Conservation (phyloP, 2,797 vertebrate species). For the Alosa sapidissima region DNA sequence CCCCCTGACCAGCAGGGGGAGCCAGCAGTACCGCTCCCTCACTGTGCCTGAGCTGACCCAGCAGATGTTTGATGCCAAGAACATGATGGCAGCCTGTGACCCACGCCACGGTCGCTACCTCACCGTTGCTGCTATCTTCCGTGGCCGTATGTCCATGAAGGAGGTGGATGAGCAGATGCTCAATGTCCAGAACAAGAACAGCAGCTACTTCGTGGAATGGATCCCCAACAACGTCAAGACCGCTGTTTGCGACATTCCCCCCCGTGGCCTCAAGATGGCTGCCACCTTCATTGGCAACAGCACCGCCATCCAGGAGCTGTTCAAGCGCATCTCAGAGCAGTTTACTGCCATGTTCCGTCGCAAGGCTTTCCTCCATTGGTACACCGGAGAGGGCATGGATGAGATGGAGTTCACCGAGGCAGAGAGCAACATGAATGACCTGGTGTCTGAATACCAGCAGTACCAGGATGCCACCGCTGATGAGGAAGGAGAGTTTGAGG, state of each 20-base stretch:
- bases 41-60: constrained; percentile 81
- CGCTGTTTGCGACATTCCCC: constrained; percentile 81
- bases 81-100: constrained; percentile 85
- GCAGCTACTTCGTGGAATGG: constrained; percentile 84
- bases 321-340: constrained; percentile 87
- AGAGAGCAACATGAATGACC: constrained; percentile 84
- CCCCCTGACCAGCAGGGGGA: constrained; percentile 80
- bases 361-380: constrained; percentile 84
- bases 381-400: constrained; percentile 84
- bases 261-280: constrained; percentile 80
- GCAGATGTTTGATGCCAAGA: constrained; percentile 84
- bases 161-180: constrained; percentile 85
- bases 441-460: constrained; percentile 84
- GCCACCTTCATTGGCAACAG: constrained; percentile 84
- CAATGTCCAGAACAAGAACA: constrained; percentile 84
- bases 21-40: constrained; percentile 81
- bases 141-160: constrained; percentile 85
- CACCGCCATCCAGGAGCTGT: constrained; percentile 83
- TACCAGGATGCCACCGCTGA: constrained; percentile 82
- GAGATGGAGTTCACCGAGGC: constrained; percentile 84
- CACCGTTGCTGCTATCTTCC: constrained; percentile 80
- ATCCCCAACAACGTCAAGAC: constrained; percentile 85
- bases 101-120: constrained; percentile 81
- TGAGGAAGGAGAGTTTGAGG: constrained; percentile 79
- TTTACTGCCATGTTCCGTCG: constrained; percentile 88